Evolutionary conservation across 2,797 vertebrate genomes (phyloP).

Genomic region (Arrhamphus sclerolepis): DNA sequence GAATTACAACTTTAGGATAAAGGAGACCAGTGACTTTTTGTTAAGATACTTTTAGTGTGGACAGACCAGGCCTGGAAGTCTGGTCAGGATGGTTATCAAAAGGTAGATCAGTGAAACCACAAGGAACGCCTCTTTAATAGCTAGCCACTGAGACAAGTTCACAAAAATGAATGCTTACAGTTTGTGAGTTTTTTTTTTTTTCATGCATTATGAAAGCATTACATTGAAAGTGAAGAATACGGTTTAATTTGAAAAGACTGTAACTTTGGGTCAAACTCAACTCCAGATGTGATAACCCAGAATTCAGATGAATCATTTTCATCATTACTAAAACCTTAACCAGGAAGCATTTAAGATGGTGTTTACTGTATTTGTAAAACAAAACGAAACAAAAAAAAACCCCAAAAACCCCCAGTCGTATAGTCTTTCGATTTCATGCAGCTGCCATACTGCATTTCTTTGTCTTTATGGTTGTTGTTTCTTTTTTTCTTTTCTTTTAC

Average conservation of each 20-base stretch:
- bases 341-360: slow-evolving; percentile 20
- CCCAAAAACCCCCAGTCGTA: slow-evolving; percentile 33
- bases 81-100: slow-evolving; percentile 27
- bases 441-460: not conserved
- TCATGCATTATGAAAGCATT: slow-evolving; percentile 46
- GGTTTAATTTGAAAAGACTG: slow-evolving; percentile 45
- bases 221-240: slow-evolving; percentile 52
- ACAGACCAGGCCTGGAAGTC: not conserved
- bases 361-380: slow-evolving; percentile 17
- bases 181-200: slow-evolving; percentile 3
- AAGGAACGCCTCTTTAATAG: slow-evolving; percentile 34
- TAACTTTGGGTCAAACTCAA: slow-evolving; percentile 23
- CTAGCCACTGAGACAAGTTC: slow-evolving; percentile 43
- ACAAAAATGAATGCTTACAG: slow-evolving; percentile 16
- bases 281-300: slow-evolving; percentile 68
- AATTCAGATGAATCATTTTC: slow-evolving; percentile 58
- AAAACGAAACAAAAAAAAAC: too few species aligned
- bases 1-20: not conserved
- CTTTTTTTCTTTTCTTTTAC: slow-evolving; percentile 1
- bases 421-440: slow-evolving; percentile 35
- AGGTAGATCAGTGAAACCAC: slow-evolving; percentile 13
- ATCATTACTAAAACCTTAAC: slow-evolving; percentile 28
- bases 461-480: not conserved
- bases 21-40: too few species aligned
- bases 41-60: slow-evolving; percentile 4